Evolutionary conservation across 2,888 invertebrate species (phyloP).

Genomic region (Cryptus viduatorius): DNA sequence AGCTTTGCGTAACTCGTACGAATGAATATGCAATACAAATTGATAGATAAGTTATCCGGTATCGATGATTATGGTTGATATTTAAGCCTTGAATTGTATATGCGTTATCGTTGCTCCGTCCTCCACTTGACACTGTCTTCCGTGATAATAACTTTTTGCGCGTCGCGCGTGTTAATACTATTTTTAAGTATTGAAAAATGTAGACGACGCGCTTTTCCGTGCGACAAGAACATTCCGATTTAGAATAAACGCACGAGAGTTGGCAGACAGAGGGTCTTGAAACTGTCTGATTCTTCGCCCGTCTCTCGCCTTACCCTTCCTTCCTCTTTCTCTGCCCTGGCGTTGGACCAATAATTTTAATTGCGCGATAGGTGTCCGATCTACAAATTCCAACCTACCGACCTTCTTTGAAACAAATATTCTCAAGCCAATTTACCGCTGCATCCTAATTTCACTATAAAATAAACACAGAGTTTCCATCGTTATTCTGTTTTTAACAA

Average conservation of each 20-base stretch:
- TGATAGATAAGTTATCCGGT: constrained; percentile 31
- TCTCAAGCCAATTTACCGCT: constrained; percentile 9
- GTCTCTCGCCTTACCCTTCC: neutral
- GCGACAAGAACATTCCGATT: constrained; percentile 54
- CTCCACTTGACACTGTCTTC: constrained; percentile 25
- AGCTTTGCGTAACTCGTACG: constrained; percentile 37
- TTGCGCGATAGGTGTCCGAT: constrained; percentile 24
- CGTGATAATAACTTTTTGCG: neutral
- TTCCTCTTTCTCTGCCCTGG: constrained; percentile 36
- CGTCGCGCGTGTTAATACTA: constrained; percentile 25
- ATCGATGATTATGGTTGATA: neutral
- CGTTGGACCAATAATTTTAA: constrained; percentile 56
- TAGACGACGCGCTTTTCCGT: constrained; percentile 49
- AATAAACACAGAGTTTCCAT: too few relatives aligned
- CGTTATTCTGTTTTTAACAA: too few relatives aligned
- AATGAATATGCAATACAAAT: constrained; percentile 10
- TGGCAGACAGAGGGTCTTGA: constrained; percentile 49
- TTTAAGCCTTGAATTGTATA: neutral
- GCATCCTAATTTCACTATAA: neutral
- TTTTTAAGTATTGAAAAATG: constrained; percentile 54
- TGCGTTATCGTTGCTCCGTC: neutral
- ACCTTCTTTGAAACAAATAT: neutral
- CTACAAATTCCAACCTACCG: constrained; percentile 49
- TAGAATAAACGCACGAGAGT: constrained; percentile 57
- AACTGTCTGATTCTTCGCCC: constrained; percentile 20